A percentile compares a stretch with the other conserved stretches of the same genome.
Evolutionary conservation across 2,888 invertebrate genomes (phyloP).

Genomic region (Eilema griseolum): DNA sequence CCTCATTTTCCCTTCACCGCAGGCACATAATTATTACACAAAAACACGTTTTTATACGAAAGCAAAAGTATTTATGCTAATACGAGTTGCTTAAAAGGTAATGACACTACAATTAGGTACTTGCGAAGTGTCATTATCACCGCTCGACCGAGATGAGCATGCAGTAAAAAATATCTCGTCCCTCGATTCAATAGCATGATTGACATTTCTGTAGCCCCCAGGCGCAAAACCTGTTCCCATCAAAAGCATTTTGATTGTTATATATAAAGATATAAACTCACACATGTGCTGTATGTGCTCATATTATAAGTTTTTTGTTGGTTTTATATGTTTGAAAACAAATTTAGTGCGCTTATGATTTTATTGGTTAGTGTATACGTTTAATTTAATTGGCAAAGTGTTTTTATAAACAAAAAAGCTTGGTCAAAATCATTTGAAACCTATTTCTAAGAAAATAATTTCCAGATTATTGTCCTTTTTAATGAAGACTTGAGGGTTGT

Average conservation of each 20-base stretch:
- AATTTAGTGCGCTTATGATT: neutral
- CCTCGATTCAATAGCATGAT: slow-evolving; percentile 61
- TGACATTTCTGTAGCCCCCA: slow-evolving; percentile 62
- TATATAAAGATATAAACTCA: slow-evolving; percentile 29
- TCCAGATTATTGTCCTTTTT: neutral
- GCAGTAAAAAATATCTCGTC: slow-evolving; percentile 54
- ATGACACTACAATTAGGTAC: slow-evolving; percentile 63
- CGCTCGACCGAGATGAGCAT: slow-evolving; percentile 55
- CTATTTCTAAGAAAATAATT: neutral
- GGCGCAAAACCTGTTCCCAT: slow-evolving; percentile 58
- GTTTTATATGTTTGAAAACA: neutral
- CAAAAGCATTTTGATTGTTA: slow-evolving; percentile 46
- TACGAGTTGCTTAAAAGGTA: slow-evolving; percentile 56
- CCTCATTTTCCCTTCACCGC: neutral
- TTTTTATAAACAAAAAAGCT: neutral
- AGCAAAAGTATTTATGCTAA: slow-evolving; percentile 59
- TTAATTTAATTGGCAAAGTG: neutral
- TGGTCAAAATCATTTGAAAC: neutral
- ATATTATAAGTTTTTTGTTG: slow-evolving; percentile 1
- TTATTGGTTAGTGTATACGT: neutral
- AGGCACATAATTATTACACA: slow-evolving; percentile 27
- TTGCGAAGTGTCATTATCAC: slow-evolving; percentile 62
- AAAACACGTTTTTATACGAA: slow-evolving; percentile 41
- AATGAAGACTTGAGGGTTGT: neutral
- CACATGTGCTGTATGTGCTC: slow-evolving; percentile 8